Evolutionary conservation across 2,797 vertebrate genomes (phyloP).

Genomic region (Poecilia picta): DNA sequence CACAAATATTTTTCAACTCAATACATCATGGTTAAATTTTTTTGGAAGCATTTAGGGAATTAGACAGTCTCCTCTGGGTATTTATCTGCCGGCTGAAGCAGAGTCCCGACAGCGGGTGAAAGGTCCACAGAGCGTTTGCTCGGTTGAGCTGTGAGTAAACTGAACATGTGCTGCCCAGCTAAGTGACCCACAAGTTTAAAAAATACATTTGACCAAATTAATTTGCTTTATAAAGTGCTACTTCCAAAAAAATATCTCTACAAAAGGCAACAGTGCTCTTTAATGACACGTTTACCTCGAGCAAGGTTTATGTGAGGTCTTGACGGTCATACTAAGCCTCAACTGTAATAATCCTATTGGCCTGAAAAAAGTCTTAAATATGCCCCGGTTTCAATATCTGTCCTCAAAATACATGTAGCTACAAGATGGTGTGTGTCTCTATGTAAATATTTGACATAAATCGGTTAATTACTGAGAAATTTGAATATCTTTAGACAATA

Average conservation of each 20-base stretch:
- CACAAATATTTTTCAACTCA: constrained; percentile 31
- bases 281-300: background rate
- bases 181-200: constrained; percentile 24
- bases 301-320: background rate
- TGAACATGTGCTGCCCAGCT: constrained; percentile 28
- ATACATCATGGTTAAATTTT: constrained; percentile 55
- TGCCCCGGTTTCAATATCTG: background rate
- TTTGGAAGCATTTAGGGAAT: constrained; percentile 54
- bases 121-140: constrained; percentile 48
- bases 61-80: constrained; percentile 46
- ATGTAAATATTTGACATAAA: background rate
- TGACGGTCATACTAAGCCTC: background rate
- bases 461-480: background rate
- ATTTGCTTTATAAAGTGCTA: constrained; percentile 51
- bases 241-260: constrained; percentile 33
- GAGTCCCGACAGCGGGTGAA: constrained; percentile 25
- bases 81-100: constrained; percentile 55
- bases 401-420: background rate
- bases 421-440: background rate
- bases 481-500: background rate
- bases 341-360: background rate
- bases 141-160: constrained; percentile 47
- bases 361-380: background rate
- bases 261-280: constrained; percentile 21
- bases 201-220: constrained; percentile 30